A percentile compares a stretch with the other conserved stretches of the same genome.
Evolutionary conservation across 2,888 invertebrate species (phyloP).

Genomic region (Hypsopygia costalis): DNA sequence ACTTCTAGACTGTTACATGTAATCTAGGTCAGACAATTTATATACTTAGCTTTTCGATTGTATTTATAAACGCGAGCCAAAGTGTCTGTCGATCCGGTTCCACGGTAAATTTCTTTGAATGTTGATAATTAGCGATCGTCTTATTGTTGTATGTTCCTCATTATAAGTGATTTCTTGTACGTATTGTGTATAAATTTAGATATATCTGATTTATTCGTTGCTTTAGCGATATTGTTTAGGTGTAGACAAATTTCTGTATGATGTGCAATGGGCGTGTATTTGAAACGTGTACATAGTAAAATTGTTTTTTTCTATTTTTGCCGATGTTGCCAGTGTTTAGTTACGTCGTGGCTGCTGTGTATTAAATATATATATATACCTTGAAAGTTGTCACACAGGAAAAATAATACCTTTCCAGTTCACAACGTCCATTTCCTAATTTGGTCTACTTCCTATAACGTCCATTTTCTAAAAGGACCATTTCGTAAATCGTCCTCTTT

Average conservation of each 20-base stretch:
- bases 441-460: too few relatives aligned
- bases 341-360: slow-evolving; percentile 7
- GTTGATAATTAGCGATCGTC: slow-evolving; percentile 1
- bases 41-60: too few relatives aligned
- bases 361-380: slow-evolving; percentile 4
- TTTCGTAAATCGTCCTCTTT: too few relatives aligned
- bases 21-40: too few relatives aligned
- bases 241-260: slow-evolving; percentile 22
- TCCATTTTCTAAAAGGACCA: too few relatives aligned
- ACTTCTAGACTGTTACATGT: neutral
- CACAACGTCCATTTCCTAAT: too few relatives aligned
- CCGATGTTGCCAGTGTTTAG: slow-evolving; percentile 24
- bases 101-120: too few relatives aligned
- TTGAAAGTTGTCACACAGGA: too few relatives aligned
- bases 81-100: too few relatives aligned
- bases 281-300: slow-evolving; percentile 23
- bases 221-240: slow-evolving; percentile 27
- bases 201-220: slow-evolving; percentile 19
- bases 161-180: slow-evolving; percentile 26
- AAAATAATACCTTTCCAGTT: too few relatives aligned
- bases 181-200: slow-evolving; percentile 27
- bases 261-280: slow-evolving; percentile 23
- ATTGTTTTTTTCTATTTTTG: slow-evolving; percentile 14
- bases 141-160: slow-evolving; percentile 28
- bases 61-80: too few relatives aligned